phyloP scores from a whole-genome alignment of 2,797 vertebrate genomes.

The Galago senegalensis region DNA sequence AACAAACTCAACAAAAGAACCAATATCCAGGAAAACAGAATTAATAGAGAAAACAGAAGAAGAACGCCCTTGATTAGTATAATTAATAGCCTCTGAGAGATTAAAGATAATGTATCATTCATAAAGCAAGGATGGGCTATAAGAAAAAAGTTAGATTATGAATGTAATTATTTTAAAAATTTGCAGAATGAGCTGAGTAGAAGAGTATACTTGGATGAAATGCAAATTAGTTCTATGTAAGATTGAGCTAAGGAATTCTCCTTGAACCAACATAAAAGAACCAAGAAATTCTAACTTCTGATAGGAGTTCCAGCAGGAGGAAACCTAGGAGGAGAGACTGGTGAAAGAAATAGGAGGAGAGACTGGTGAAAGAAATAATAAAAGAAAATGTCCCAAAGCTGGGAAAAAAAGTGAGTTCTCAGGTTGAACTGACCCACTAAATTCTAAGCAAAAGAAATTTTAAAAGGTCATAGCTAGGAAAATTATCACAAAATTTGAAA shows the following conservation, averaged over 20 bases:
- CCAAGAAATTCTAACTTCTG: neutral
- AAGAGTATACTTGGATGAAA: neutral
- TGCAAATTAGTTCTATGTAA: neutral
- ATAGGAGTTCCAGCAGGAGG: neutral
- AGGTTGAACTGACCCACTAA: neutral
- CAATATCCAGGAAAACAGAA: neutral
- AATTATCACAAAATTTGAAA: neutral
- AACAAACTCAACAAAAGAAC: neutral
- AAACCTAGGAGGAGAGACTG: neutral
- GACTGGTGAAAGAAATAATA: constrained; percentile 5
- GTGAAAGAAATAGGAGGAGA: neutral
- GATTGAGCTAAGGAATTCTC: neutral
- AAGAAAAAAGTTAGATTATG: neutral
- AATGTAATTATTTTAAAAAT: neutral
- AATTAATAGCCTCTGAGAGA: neutral
- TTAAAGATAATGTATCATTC: neutral
- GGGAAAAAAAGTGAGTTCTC: neutral
- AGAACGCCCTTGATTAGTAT: neutral
- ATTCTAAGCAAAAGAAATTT: neutral
- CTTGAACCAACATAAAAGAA: constrained; percentile 9
- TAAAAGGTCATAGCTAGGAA: neutral
- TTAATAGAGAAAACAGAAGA: neutral
- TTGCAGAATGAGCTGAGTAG: neutral
- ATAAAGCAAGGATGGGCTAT: neutral
- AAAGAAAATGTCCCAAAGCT: neutral